Evolutionary conservation across 2,113 vertebrate species (phyloP), one percentile per base, ranked within the genome.

Genomic region (Notothenia rossii): DNA sequence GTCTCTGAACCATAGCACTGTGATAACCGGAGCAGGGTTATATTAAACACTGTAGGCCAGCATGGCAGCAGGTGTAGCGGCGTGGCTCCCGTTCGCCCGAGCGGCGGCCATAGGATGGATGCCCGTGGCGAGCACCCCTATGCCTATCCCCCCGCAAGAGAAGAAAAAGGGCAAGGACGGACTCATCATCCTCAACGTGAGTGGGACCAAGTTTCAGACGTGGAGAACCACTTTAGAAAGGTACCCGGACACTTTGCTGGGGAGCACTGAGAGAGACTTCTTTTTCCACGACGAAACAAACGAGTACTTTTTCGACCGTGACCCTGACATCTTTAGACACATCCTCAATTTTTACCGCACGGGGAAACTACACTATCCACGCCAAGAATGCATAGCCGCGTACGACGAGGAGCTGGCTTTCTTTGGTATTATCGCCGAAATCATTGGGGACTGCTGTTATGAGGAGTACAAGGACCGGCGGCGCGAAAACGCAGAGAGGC

Each of bases 61-160:
- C 91, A 99, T 99, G 98, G 98, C 98, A 73, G 98, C 97, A 25
- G 98, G 98, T 74, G 98, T 99, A 70, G 98, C 98, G 88, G 97
- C 98, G 3, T 99, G 98, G 98, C 95, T 99, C 85, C 98, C 98
- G 20, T 99, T 99, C 75, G 98, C 98, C 66, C 96, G 98, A 80
- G 98, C 98, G 20, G 98, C 98, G 1, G 98, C 98, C 86, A 98
- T 99, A 87, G 98, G 98, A 87, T 99, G 98, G 98, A 99, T 99
- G 98, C 98, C 98, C 50, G 98, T 99, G 93, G 98, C 98, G 72
- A 97, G 96, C 82, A 96, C 96, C 85, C 97, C 98, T 15, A 99
- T 99, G 98, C 98, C 98, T 56, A 94, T 96, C 65, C 97, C 98
- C 0, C 96, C 96, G 22, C 96, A 96, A 80, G 97, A 99, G 53